Conservation (phyloP, 2,888 invertebrate species). For the Polydesmus complanatus region DNA sequence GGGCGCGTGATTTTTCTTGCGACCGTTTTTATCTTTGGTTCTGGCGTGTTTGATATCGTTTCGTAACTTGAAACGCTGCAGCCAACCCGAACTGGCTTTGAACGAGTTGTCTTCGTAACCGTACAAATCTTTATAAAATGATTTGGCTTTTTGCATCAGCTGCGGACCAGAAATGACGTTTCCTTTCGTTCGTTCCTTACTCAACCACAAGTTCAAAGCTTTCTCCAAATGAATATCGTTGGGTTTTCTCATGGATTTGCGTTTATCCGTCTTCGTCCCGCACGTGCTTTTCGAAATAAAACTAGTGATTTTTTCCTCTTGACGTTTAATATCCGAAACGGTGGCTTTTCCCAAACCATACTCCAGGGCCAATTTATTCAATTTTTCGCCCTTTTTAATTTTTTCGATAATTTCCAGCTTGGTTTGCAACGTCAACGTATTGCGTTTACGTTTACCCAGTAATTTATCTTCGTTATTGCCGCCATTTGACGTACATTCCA, state of each 20-base stretch:
- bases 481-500: too few species aligned
- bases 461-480: too few species aligned
- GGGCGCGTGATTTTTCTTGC: background rate
- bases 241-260: conserved; percentile 10
- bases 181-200: conserved; percentile 5
- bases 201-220: conserved; percentile 7
- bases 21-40: background rate
- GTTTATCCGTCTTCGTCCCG: background rate
- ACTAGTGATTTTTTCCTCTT: conserved; percentile 9
- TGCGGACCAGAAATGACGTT: conserved; percentile 1
- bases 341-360: conserved; percentile 14
- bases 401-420: conserved; percentile 10
- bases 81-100: conserved; percentile 11
- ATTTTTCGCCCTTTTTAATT: conserved; percentile 6
- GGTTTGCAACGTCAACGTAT: conserved; percentile 4
- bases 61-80: conserved; percentile 8
- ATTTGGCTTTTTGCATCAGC: conserved; percentile 7
- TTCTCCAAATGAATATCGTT: conserved; percentile 6
- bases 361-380: conserved; percentile 7
- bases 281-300: conserved; percentile 1
- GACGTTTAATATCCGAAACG: conserved; percentile 6
- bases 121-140: conserved; percentile 4
- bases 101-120: conserved; percentile 2
- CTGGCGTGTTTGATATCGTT: conserved; percentile 3
- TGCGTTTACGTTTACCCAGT: conserved; percentile 8